phyloP scores from a whole-genome alignment of 64 coral and sea anemone species.

The Montipora cactus region DNA sequence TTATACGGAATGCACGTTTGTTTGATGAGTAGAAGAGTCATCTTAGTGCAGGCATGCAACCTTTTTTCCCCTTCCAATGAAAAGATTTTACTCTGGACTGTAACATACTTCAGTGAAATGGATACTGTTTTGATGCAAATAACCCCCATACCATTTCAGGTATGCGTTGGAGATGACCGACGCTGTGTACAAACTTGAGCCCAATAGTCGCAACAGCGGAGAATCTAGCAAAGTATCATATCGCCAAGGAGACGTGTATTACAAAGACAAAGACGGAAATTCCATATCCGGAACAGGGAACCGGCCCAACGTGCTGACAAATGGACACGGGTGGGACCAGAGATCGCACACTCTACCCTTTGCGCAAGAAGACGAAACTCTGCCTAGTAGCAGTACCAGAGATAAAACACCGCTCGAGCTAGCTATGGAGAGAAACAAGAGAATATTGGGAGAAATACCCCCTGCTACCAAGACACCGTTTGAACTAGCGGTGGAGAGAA shows the following conservation, averaged over 20 bases:
- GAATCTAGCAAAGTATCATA: constrained; percentile 43
- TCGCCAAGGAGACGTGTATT: constrained; percentile 62
- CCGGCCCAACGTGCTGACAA: background rate
- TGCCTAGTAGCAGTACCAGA: background rate
- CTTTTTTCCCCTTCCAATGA: too few relatives aligned
- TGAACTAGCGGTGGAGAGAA: constrained; percentile 17
- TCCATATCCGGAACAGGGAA: background rate
- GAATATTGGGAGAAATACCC: background rate
- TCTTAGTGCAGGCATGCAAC: too few relatives aligned
- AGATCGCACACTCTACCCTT: background rate
- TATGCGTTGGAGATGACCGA: background rate
- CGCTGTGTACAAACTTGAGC: background rate
- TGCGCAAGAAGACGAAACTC: background rate
- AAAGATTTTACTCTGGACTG: too few relatives aligned
- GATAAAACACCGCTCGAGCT: constrained; percentile 14
- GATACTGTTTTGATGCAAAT: too few relatives aligned
- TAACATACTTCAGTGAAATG: too few relatives aligned
- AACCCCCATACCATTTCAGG: background rate
- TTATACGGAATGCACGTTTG: too few relatives aligned
- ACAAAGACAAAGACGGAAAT: constrained; percentile 54
- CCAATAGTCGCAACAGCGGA: background rate
- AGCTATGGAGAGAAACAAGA: constrained; percentile 6
- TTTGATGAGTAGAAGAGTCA: too few relatives aligned
- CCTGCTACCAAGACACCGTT: background rate
- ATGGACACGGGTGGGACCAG: background rate